Conservation (phyloP, 2,113 vertebrate genomes). For the Ciconia boyciana region DNA sequence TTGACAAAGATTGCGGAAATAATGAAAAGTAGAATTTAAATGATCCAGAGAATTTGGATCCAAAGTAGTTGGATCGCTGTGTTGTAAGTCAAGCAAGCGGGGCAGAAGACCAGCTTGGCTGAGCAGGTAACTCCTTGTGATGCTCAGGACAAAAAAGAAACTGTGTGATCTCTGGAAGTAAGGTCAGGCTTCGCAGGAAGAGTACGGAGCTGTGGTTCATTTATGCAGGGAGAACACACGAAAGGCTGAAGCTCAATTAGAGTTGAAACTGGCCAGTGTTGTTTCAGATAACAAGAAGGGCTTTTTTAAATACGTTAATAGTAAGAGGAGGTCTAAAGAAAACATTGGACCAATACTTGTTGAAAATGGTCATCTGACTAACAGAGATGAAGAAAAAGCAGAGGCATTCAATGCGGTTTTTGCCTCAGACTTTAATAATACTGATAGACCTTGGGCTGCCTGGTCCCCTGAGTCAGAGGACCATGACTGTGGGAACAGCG, state of each 20-base stretch:
- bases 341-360: background rate
- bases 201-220: background rate
- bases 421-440: background rate
- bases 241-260: background rate
- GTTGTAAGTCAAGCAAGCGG: background rate
- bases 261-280: background rate
- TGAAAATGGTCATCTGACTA: background rate
- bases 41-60: background rate
- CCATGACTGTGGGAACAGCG: background rate
- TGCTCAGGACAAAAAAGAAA: background rate
- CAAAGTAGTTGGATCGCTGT: background rate
- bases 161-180: background rate
- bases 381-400: background rate
- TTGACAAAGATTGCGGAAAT: background rate
- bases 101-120: background rate
- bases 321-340: background rate
- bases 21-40: background rate
- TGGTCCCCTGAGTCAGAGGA: background rate
- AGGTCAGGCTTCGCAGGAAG: background rate
- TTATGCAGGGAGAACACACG: background rate
- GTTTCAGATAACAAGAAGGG: background rate
- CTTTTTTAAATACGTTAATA: no score
- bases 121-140: background rate
- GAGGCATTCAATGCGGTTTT: background rate
- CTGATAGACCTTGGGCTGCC: background rate